Conservation (phyloP, 2,113 vertebrate genomes). For the Zosterops borbonicus region DNA sequence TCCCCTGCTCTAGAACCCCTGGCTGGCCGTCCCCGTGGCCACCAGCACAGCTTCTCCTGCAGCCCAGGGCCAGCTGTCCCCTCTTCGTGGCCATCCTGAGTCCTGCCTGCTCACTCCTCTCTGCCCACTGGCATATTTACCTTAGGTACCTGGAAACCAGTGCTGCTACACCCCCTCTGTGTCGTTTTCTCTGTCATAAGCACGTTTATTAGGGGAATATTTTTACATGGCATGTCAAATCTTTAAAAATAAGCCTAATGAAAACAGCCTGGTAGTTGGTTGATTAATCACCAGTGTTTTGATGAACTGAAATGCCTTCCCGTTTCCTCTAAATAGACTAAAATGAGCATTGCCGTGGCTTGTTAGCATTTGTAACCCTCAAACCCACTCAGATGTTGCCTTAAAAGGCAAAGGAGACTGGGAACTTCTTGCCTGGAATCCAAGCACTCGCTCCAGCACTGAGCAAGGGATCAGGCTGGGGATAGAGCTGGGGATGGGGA, state of each 20-base stretch:
- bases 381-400: conserved; percentile 68
- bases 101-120: neutral
- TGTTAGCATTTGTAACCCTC: conserved; percentile 39
- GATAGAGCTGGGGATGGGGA: neutral
- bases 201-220: conserved; percentile 14
- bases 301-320: conserved; percentile 65
- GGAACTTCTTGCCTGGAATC: conserved; percentile 67
- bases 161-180: neutral
- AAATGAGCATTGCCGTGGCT: conserved; percentile 57
- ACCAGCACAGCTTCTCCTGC: neutral
- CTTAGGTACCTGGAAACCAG: neutral
- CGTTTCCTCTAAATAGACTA: conserved; percentile 74
- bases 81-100: neutral
- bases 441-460: neutral
- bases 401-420: conserved; percentile 79
- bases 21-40: neutral
- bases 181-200: neutral
- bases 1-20: neutral
- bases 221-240: conserved; percentile 43
- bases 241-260: conserved; percentile 72
- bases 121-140: neutral
- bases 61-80: neutral
- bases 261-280: conserved; percentile 61
- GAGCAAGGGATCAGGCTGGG: neutral
- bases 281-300: conserved; percentile 68